Percentiles rank a stretch among this genome's conserved stretches.
These are phyloP conservation scores for Nothoprocta perdicaria DNA, from an alignment of 2,113 vertebrate genomes.

Conservation along the genomic window DNA sequence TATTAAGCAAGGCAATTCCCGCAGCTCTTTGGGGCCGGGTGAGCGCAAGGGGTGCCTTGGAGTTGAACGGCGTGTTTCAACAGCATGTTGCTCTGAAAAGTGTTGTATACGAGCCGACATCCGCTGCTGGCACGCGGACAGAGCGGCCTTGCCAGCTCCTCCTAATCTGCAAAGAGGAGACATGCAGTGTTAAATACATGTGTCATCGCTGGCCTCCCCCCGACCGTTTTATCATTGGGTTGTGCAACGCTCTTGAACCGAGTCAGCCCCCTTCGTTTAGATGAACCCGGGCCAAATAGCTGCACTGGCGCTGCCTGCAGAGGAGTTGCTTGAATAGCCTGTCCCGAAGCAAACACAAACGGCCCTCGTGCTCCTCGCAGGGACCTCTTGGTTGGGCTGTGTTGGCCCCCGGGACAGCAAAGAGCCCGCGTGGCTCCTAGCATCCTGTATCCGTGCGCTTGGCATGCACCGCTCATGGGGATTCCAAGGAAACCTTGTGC, in stretches of 20 bases:
- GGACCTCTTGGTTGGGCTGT: not conserved
- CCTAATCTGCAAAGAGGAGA: constrained; percentile 44
- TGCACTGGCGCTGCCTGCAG: constrained; percentile 52
- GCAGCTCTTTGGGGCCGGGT: constrained; percentile 16
- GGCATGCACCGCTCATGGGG: not conserved
- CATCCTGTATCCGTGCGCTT: not conserved
- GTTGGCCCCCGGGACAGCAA: not conserved
- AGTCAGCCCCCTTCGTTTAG: constrained; percentile 36
- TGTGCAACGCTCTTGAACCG: constrained; percentile 51
- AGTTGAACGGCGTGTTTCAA: constrained; percentile 65
- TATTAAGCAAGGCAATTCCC: constrained; percentile 19
- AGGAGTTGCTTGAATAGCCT: constrained; percentile 31
- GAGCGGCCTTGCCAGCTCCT: constrained; percentile 10
- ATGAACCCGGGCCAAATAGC: constrained; percentile 56
- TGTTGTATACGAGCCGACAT: constrained; percentile 73
- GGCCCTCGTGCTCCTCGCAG: not conserved
- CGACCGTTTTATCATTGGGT: constrained; percentile 25
- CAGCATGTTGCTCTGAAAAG: constrained; percentile 62
- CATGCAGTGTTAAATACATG: constrained; percentile 64
- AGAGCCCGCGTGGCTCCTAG: not conserved
- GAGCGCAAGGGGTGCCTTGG: constrained; percentile 50
- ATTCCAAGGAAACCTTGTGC: not conserved
- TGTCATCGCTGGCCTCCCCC: constrained; percentile 54
- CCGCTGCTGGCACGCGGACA: constrained; percentile 64
- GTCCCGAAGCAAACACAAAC: constrained; percentile 26